Conservation (phyloP, 2,797 vertebrate genomes). For the Dromococcyx pavoninus region DNA sequence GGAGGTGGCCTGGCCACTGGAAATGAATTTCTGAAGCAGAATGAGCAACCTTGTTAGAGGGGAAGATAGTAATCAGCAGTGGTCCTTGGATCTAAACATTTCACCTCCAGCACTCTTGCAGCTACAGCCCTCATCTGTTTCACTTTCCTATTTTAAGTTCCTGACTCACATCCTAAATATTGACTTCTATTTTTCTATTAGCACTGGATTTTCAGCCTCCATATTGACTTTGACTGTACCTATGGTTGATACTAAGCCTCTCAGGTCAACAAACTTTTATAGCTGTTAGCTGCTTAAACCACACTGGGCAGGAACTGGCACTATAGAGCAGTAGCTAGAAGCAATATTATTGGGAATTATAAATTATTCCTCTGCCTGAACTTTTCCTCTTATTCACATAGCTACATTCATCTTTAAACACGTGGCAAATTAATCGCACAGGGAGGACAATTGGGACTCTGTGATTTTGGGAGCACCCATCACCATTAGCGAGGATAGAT, state of each 20-base stretch:
- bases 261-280: conserved; percentile 82
- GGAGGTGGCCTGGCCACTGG: conserved; percentile 69
- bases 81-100: conserved; percentile 69
- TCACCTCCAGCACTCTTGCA: conserved; percentile 71
- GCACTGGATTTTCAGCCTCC: conserved; percentile 78
- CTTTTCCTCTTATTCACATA: conserved; percentile 64
- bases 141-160: conserved; percentile 78
- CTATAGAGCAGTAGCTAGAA: conserved; percentile 66
- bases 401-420: conserved; percentile 66
- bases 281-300: conserved; percentile 77
- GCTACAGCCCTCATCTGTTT: conserved; percentile 75
- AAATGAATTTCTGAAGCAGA: conserved; percentile 60
- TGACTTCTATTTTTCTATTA: conserved; percentile 83
- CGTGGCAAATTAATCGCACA: conserved; percentile 33
- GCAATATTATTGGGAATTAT: conserved; percentile 65
- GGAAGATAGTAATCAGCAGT: conserved; percentile 70
- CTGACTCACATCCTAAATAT: conserved; percentile 81
- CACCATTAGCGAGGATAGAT: conserved; percentile 1
- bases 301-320: conserved; percentile 73
- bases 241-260: conserved; percentile 81
- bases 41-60: conserved; percentile 70
- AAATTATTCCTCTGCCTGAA: conserved; percentile 63
- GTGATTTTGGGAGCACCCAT: conserved; percentile 28
- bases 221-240: conserved; percentile 81
- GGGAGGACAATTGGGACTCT: conserved; percentile 55